Conservation (phyloP, 2,888 invertebrate species). For the Flexamia atlantica region DNA sequence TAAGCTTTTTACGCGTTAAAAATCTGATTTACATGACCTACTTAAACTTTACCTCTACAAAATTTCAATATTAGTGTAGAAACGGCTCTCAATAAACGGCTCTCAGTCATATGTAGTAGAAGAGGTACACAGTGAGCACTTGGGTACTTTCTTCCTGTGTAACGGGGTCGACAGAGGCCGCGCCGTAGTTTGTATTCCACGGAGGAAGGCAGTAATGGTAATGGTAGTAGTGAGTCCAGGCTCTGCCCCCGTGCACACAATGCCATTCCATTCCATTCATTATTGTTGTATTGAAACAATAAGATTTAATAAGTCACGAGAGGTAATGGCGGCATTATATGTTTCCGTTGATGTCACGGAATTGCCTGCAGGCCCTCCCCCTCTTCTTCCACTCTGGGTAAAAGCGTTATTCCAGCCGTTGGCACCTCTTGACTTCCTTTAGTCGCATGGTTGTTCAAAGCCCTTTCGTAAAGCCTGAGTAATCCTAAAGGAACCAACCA, state of each 20-base stretch:
- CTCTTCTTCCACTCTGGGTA: neutral
- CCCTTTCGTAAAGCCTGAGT: too few relatives aligned
- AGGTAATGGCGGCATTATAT: slow-evolving; percentile 54
- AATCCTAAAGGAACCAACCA: too few relatives aligned
- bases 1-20: too few relatives aligned
- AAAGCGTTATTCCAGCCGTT: neutral
- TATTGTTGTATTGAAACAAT: slow-evolving; percentile 60
- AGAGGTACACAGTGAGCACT: too few relatives aligned
- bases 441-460: too few relatives aligned
- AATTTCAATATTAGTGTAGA: too few relatives aligned
- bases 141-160: too few relatives aligned
- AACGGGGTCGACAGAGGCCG: too few relatives aligned
- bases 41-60: too few relatives aligned
- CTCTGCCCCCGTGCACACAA: slow-evolving; percentile 34
- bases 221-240: neutral
- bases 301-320: slow-evolving; percentile 60
- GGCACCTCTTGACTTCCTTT: neutral
- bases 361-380: neutral
- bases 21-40: too few relatives aligned
- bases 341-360: slow-evolving; percentile 51
- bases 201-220: neutral
- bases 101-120: too few relatives aligned
- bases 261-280: slow-evolving; percentile 51
- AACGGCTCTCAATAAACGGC: too few relatives aligned
- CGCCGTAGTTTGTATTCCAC: slow-evolving; percentile 14